Percentiles rank a stretch among this genome's conserved stretches.
These are phyloP conservation scores for Pseudolycoriella hygida DNA, from an alignment of 2,888 invertebrate species.

Conservation along the genomic window DNA sequence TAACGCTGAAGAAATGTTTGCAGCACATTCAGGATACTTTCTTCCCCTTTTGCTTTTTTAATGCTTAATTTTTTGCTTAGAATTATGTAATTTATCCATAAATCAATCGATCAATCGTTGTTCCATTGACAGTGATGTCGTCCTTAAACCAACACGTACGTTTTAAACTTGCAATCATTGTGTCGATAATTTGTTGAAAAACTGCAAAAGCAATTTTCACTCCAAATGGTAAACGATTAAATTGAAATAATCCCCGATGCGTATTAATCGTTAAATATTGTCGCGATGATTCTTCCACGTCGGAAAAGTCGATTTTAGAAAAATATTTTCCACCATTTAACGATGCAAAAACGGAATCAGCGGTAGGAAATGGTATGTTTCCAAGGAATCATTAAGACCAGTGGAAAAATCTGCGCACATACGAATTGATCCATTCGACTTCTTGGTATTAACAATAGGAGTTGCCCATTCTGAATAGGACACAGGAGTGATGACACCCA, in stretches of 20 bases:
- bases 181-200: not conserved
- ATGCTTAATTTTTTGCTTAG: too few species aligned
- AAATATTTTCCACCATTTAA: constrained; percentile 9
- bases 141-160: not conserved
- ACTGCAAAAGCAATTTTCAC: not conserved
- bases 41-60: too few species aligned
- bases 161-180: not conserved
- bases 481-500: constrained; percentile 11
- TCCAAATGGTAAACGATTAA: too few species aligned
- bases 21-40: too few species aligned
- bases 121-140: constrained; percentile 10
- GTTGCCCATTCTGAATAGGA: constrained; percentile 13
- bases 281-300: too few species aligned
- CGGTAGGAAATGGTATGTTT: too few species aligned
- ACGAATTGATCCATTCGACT: too few species aligned
- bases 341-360: constrained; percentile 12
- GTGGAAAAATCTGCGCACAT: constrained; percentile 13
- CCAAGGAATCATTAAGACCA: too few species aligned
- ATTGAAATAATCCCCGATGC: too few species aligned
- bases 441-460: constrained; percentile 11
- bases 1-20: too few species aligned
- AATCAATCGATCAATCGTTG: constrained; percentile 6
- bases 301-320: constrained; percentile 11
- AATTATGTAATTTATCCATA: not conserved
- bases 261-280: too few species aligned